Base-by-base conservation (phyloP, 1,140 invertebrate genomes). In the Cyphomyrmex costatus region DNA sequence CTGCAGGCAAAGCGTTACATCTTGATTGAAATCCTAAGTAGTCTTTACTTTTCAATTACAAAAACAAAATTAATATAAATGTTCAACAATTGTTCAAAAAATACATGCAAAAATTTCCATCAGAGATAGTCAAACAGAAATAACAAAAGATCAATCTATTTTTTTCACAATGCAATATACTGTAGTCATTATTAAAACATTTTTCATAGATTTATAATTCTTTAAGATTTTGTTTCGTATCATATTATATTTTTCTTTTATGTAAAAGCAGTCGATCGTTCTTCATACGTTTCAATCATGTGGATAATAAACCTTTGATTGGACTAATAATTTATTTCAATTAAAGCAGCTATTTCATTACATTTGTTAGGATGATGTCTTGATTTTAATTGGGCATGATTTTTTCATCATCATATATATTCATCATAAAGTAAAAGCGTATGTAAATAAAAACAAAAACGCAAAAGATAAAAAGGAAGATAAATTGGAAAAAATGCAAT, bases 201-300 rank as follows among this genome's bases (percentile, higher is more conserved):
- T n/a, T n/a, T n/a, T n/a, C n/a, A n/a, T n/a, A n/a, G n/a, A n/a
- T n/a, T n/a, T n/a, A n/a, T n/a, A n/a, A n/a, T n/a, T n/a, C n/a
- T n/a, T n/a, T n/a, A n/a, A n/a, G n/a, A n/a, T n/a, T n/a, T n/a
- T n/a, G n/a, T n/a, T n/a, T n/a, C n/a, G n/a, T n/a, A n/a, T n/a
- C n/a, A n/a, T n/a, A n/a, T n/a, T n/a, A 73, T 19, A 53, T 14
- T 6, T 30, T n/a, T 7, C 24, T 53, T 71, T 71, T 2, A 30
- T 19, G 7, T 49, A 16, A 70, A 70, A 49, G 8, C 36, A 36
- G 49, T 21, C n/a, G 14, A 49, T 70, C 16, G 3, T n/a, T n/a
- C n/a, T n/a, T 53, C 30, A 58, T 16, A 6, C n/a, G 30, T 74
- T 74, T 74, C 6, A 74, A 30, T 65, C 30, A 8, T 65, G 30